Conservation (phyloP, 2,797 vertebrate genomes). For the Enteromius trimaculatus region DNA sequence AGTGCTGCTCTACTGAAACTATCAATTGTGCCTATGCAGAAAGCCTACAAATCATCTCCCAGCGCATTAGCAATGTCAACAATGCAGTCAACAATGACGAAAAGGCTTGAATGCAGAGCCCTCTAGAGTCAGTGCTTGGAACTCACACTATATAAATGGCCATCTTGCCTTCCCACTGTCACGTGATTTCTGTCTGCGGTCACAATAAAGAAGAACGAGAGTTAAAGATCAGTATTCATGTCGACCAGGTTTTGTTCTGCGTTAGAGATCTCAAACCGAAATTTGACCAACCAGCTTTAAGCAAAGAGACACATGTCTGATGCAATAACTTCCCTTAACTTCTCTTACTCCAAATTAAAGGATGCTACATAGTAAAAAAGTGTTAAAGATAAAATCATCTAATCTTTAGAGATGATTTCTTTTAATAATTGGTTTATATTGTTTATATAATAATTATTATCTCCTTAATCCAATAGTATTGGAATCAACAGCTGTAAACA, state of each 20-base stretch:
- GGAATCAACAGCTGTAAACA: too few relatives aligned
- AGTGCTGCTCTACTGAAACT: not conserved
- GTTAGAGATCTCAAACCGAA: too few relatives aligned
- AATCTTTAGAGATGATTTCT: too few relatives aligned
- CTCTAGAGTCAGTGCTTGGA: constrained; percentile 5
- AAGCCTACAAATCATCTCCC: constrained; percentile 1
- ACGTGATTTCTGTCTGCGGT: not conserved
- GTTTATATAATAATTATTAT: too few relatives aligned
- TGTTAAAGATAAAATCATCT: too few relatives aligned
- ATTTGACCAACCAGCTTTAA: too few relatives aligned
- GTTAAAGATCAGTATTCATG: not conserved
- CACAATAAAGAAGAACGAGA: not conserved
- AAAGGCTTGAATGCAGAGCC: not conserved
- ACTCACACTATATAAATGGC: not conserved
- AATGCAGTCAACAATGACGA: not conserved
- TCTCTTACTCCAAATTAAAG: too few relatives aligned
- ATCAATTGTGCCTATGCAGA: not conserved
- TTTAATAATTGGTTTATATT: too few relatives aligned
- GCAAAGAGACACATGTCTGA: too few relatives aligned
- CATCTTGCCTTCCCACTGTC: not conserved
- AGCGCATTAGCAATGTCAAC: not conserved
- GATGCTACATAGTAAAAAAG: too few relatives aligned
- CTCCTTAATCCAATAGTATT: too few relatives aligned
- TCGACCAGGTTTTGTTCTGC: not conserved
- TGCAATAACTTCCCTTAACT: too few relatives aligned